phyloP scores from a whole-genome alignment of 2,113 vertebrate genomes.

The Pterocles gutturalis region DNA sequence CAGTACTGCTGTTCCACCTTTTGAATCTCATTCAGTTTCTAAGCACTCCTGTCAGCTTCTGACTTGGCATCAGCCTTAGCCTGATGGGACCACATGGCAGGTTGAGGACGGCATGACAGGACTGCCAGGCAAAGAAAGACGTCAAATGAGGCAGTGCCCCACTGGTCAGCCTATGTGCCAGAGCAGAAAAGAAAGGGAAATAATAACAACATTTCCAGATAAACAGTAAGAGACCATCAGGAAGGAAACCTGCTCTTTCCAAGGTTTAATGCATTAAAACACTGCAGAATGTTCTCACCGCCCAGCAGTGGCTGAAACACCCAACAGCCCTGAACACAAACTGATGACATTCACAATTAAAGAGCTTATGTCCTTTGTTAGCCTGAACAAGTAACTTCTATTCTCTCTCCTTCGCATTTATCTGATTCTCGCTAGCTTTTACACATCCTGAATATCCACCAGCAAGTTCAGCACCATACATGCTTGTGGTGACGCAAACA shows the following conservation, averaged over 20 bases:
- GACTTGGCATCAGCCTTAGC: background rate
- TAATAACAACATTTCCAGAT: background rate
- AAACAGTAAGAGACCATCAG: background rate
- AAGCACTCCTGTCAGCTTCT: background rate
- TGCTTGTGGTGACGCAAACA: background rate
- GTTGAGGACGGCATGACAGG: background rate
- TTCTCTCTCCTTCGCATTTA: background rate
- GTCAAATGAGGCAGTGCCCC: background rate
- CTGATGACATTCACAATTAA: background rate
- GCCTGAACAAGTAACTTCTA: background rate
- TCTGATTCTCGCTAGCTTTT: background rate
- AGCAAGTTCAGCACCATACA: background rate
- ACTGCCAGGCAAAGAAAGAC: background rate
- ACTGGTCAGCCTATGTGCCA: background rate
- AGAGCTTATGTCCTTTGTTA: background rate
- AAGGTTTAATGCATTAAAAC: background rate
- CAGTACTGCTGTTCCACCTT: background rate
- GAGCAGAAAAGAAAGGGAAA: slow-evolving; percentile 5
- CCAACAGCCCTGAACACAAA: background rate
- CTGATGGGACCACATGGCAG: background rate
- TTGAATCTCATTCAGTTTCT: background rate
- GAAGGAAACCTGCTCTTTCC: slow-evolving; percentile 37
- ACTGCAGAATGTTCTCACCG: background rate
- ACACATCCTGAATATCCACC: background rate
- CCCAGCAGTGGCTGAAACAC: background rate